Evolutionary conservation across 1,140 invertebrate genomes (phyloP).

Genomic region (Mactra quadrangularis): DNA sequence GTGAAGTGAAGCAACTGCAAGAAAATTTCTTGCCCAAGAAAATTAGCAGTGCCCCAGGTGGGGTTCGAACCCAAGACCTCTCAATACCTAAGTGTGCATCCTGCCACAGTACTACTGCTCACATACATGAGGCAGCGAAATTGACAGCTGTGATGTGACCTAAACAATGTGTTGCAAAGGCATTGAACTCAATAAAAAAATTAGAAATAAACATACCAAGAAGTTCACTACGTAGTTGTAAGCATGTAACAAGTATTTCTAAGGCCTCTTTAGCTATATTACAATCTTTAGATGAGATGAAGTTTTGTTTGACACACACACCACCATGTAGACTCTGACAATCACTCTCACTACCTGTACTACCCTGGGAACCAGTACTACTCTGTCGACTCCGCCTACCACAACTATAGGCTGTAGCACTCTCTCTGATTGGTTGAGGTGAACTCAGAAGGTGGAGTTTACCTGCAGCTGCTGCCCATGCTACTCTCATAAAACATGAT

Average conservation of each 20-base stretch:
- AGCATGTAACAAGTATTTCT: slow-evolving; percentile 85
- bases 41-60: no score
- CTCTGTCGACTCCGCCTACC: slow-evolving; percentile 83
- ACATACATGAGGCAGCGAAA: no score
- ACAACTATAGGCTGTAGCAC: slow-evolving; percentile 69
- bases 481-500: slow-evolving; percentile 84
- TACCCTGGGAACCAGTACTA: slow-evolving; percentile 84
- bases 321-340: slow-evolving; percentile 83
- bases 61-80: no score
- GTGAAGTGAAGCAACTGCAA: no score
- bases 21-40: no score
- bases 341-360: slow-evolving; percentile 83
- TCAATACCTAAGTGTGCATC: no score
- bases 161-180: no score
- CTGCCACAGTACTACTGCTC: no score
- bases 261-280: slow-evolving; percentile 85
- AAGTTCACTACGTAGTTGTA: slow-evolving; percentile 83
- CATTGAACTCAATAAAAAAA: no score
- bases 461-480: slow-evolving; percentile 85
- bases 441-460: slow-evolving; percentile 83
- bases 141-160: no score
- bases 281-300: slow-evolving; percentile 83
- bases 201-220: slow-evolving; percentile 82
- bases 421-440: slow-evolving; percentile 80
- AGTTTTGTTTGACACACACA: slow-evolving; percentile 83